Evolutionary conservation across 1,140 invertebrate species (phyloP), one percentile per base, ranked within the genome.

Genomic region (Scaptomyza pallida): DNA sequence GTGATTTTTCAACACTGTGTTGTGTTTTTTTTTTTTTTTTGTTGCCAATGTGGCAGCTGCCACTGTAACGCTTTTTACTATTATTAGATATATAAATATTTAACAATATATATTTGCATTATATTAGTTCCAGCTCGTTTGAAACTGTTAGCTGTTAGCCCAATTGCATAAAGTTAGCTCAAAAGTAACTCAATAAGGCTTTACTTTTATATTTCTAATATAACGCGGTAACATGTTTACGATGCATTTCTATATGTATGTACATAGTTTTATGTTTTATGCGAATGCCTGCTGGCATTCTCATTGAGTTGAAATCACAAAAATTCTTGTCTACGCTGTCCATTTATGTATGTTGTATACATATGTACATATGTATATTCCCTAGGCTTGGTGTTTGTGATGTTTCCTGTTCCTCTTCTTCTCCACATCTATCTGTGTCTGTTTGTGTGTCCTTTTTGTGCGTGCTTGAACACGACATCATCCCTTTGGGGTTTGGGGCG

Each of bases 151-250:
- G 33, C 33, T 12, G 12, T 37, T n/a, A n/a, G 3, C 0, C 12
- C 33, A 37, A n/a, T 37, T 37, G 33, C 2, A 4, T 5, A 9
- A 5, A 16, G 40, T n/a, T 15, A 0, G 17, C 33, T 12, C 12
- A n/a, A 37, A 37, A 37, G 3, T 37, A 37, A n/a, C 33, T 37
- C 33, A 37, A 37, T 37, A 37, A 5, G 10, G 3, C 10, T 19
- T 9, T 15, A n/a, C 47, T 33, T 72, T 69, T 23, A 60, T 75
- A 73, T 72, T 70, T 72, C 75, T 77, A 85, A 85, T 85, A 85
- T 72, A 79, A 72, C 72, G 69, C 75, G 67, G 69, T 62, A 75
- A 79, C 80, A 83, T 85, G 80, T 83, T 83, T 75, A 83, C 79
- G 79, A 85, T 83, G 75, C 80, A 83, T 67, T 82, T 74, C 64